Base-by-base conservation (phyloP, 2,113 vertebrate genomes). In the Solenodon paradoxus region DNA sequence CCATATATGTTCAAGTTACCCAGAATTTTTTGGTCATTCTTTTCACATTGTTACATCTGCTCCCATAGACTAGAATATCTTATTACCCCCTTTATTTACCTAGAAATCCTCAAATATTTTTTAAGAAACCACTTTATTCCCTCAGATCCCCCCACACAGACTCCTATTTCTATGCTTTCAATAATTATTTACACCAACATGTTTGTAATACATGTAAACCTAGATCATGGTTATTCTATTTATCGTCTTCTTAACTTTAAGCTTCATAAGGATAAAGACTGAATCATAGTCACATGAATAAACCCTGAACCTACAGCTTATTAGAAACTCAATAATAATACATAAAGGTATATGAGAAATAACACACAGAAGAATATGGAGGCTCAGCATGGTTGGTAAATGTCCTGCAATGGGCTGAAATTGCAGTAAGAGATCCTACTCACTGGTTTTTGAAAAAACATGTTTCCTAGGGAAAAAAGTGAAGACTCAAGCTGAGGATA, bases 31-130 rank as follows among this genome's bases (percentile, higher is more conserved):
- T 42, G 55, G 2, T 30, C 40, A 63, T 68, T 53, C 24, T 24
- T 94, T 85, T 81, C 26, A 40, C 20, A 24, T 53, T 40, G 13
- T 51, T 94, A 38, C 20, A 40, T 75, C 74, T 80, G 9, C 81
- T 86, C 28, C 66, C 49, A 63, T 55, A 75, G 40, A 72, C 32
- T 57, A 66, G 10, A 80, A 82, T 49, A 79, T 59, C 9, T 9
- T 22, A 35, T 84, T 74, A 30, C 3, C 42, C 28, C 13, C 2
- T 94, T 68, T 74, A 79, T 66, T 42, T 92, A n/a, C 72, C 30
- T 78, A 82, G 45, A 95, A 92, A 94, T 40, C 10, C 38, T 72
- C 55, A 59, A 82, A 81, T 30, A n/a, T 53, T 72, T 35, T 92
- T 94, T 66, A 51, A 35, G 13, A 94, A n/a, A 77, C 12, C 20